Conservation (phyloP, 1,140 invertebrate genomes). For the Drosophila dunni region DNA sequence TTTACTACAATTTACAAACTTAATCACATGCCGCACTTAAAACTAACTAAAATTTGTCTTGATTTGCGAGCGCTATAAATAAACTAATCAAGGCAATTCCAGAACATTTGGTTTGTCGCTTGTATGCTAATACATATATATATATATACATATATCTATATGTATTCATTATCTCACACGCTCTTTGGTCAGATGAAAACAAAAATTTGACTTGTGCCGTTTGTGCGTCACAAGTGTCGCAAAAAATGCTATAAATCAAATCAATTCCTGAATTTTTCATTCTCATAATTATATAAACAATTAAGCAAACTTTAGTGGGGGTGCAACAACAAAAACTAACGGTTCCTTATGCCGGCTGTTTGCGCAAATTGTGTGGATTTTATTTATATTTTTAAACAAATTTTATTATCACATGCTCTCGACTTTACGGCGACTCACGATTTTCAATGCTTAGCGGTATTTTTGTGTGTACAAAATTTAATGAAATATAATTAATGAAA, state of each 20-base stretch:
- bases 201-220: slow-evolving; percentile 1
- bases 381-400: slow-evolving; percentile 14
- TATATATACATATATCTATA: neutral
- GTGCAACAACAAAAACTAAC: slow-evolving; percentile 11
- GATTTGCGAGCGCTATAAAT: slow-evolving; percentile 19
- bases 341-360: slow-evolving; percentile 29
- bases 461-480: neutral
- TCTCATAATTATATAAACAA: slow-evolving; percentile 11
- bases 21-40: too few relatives aligned
- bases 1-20: too few relatives aligned
- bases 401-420: slow-evolving; percentile 28
- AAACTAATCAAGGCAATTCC: slow-evolving; percentile 2
- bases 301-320: slow-evolving; percentile 7
- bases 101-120: slow-evolving; percentile 5
- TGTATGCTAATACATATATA: neutral
- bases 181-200: slow-evolving; percentile 26
- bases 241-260: slow-evolving; percentile 18
- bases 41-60: neutral
- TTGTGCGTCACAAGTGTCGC: slow-evolving; percentile 22
- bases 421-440: slow-evolving; percentile 1
- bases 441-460: slow-evolving; percentile 23
- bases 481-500: slow-evolving; percentile 8
- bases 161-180: neutral
- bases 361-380: slow-evolving; percentile 14
- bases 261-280: slow-evolving; percentile 10